These are phyloP conservation scores for Ranitomeya imitator DNA, from an alignment of 2,113 vertebrate genomes.

Conservation along the genomic window DNA sequence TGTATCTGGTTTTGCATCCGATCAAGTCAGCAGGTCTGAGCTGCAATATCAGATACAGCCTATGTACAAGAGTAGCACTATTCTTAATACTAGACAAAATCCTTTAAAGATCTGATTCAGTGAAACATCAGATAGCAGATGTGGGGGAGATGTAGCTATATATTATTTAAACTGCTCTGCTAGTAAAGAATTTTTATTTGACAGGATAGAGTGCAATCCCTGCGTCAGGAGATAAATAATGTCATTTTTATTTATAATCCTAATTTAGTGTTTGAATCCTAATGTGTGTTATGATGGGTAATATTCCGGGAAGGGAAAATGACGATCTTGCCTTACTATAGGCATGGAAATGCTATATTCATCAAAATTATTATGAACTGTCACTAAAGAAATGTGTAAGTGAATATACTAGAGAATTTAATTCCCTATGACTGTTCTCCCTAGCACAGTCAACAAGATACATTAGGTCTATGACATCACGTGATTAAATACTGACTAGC, in stretches of 20 bases:
- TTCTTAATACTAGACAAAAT: background rate
- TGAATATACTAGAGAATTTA: background rate
- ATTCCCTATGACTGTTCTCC: background rate
- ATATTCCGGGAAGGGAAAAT: background rate
- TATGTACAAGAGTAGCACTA: background rate
- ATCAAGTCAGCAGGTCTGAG: background rate
- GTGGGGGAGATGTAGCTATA: background rate
- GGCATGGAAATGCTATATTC: background rate
- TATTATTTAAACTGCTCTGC: slow-evolving; percentile 1
- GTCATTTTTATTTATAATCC: background rate
- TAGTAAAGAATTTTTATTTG: slow-evolving; percentile 21
- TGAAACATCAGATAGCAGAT: background rate
- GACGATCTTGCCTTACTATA: background rate
- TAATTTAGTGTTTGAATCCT: background rate
- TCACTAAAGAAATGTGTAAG: background rate
- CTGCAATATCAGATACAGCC: background rate
- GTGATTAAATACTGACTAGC: too few species aligned
- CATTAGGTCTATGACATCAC: background rate
- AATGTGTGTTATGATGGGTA: background rate
- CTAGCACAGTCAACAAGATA: background rate
- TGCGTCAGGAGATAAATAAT: slow-evolving; percentile 6
- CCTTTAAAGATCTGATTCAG: background rate
- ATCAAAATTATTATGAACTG: background rate
- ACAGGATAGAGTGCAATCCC: background rate
- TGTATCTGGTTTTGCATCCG: background rate